Percentiles rank a stretch among this genome's conserved stretches.
phyloP scores from a whole-genome alignment of 1,140 invertebrate species.

The Thaumatotibia leucotreta region DNA sequence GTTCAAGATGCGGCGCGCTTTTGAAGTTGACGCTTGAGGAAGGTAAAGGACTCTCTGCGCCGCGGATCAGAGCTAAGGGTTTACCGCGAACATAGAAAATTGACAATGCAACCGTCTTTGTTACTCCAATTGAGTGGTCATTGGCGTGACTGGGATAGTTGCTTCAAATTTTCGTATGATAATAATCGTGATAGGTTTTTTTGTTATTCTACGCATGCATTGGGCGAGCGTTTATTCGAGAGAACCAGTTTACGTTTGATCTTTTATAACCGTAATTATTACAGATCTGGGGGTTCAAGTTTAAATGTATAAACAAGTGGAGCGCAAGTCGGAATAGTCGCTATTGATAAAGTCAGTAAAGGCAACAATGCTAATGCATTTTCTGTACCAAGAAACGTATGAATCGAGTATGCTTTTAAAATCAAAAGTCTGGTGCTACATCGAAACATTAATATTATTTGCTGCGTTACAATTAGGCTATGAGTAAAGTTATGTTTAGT shows the following conservation, averaged over 20 bases:
- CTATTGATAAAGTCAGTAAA: neutral
- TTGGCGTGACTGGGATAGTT: too few species aligned
- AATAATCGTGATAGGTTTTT: too few species aligned
- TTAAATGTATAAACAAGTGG: neutral
- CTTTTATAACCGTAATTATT: neutral
- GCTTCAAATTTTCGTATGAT: too few species aligned
- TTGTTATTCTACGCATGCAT: too few species aligned
- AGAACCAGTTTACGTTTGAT: neutral
- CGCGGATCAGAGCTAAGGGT: constrained; percentile 26
- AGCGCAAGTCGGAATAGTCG: neutral
- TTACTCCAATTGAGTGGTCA: neutral
- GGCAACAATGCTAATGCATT: neutral
- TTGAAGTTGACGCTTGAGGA: constrained; percentile 41
- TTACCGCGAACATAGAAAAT: too few species aligned
- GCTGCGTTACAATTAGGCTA: too few species aligned
- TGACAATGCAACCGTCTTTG: constrained; percentile 3
- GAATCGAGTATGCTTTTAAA: neutral
- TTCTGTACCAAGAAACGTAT: neutral
- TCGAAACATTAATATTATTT: too few species aligned
- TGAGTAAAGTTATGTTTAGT: too few species aligned
- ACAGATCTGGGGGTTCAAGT: neutral
- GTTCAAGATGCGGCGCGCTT: constrained; percentile 31
- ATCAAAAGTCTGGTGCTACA: neutral
- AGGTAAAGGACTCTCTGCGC: constrained; percentile 43
- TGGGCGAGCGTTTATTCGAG: neutral